Base-by-base conservation (phyloP, 1,140 invertebrate species). In the Cylas formicarius region DNA sequence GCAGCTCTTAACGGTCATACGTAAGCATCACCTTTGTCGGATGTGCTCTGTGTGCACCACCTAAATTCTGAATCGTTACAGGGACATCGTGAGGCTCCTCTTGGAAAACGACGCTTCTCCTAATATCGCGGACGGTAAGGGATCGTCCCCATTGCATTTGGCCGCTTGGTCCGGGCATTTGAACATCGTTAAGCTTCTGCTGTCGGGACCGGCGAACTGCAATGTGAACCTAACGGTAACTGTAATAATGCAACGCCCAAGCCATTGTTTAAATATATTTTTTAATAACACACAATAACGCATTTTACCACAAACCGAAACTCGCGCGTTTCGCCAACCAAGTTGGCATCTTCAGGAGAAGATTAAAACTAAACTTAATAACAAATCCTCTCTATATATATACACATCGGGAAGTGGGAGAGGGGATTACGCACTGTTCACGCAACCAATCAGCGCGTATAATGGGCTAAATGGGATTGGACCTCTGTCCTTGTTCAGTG, bases 1-100 rank as follows among this genome's bases (percentile, higher is more conserved):
- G 90, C 94, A 27, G 86, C 91, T 34, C 74, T 97, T 22, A 91
- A 96, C 69, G 90, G 91, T 4, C 92, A 97, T 66, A 82, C 75
- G 88, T 93, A 80, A 77, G 77, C 34, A 21, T 19, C 9, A 8
- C 34, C 5, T 5, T 19, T 5, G 34, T 36, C 22, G 6, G 34
- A 20, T 21, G 5, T 21, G 5, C 8, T n/a, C 5, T 22, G 4
- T 36, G 8, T 36, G 9, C 20, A 2, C 33, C 13, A 10, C 14
- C 23, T 13, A 33, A 31, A 5, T 19, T 40, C 18, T 44, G 22
- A 13, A 43, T 42, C 34, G 28, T 56, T 59, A 32, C 69, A 94
- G 91, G 63, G 87, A 91, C 32, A 86, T 95, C 52, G 91, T 97
- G 28, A 75, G 79, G 46, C 66, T 92, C 11, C 70, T 97, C 31